phyloP scores from a whole-genome alignment of 2,113 vertebrate genomes.

The Halichoeres trimaculatus region DNA sequence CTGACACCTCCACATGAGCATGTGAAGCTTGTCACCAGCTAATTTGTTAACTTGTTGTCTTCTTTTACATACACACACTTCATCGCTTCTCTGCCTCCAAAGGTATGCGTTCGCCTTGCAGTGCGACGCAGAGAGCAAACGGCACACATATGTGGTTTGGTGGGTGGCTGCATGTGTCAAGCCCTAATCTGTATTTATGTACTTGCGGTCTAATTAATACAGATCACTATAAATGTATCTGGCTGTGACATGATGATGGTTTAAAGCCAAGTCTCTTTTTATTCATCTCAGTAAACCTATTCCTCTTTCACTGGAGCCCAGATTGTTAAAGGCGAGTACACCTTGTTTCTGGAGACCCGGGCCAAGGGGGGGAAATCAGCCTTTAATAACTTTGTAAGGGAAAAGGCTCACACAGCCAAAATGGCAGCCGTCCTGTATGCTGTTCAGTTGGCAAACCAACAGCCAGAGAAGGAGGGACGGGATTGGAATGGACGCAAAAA shows the following conservation, averaged over 20 bases:
- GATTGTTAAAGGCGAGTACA: slow-evolving; percentile 51
- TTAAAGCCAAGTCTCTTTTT: slow-evolving; percentile 38
- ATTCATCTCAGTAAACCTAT: slow-evolving; percentile 28
- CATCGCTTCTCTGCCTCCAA: slow-evolving; percentile 33
- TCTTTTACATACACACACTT: slow-evolving; percentile 15
- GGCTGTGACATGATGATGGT: slow-evolving; percentile 60
- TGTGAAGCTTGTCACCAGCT: slow-evolving; percentile 29
- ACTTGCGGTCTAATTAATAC: slow-evolving; percentile 56
- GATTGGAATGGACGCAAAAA: slow-evolving; percentile 51
- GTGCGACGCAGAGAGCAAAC: neutral
- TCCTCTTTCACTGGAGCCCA: slow-evolving; percentile 47
- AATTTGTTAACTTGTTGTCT: slow-evolving; percentile 52
- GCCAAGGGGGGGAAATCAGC: slow-evolving; percentile 52
- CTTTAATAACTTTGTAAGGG: slow-evolving; percentile 62
- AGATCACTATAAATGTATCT: slow-evolving; percentile 68
- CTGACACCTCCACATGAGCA: slow-evolving; percentile 49
- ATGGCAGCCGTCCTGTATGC: slow-evolving; percentile 63
- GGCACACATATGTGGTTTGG: slow-evolving; percentile 15
- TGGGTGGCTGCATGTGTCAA: slow-evolving; percentile 13
- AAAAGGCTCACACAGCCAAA: slow-evolving; percentile 64
- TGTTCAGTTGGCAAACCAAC: slow-evolving; percentile 51
- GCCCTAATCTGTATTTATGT: slow-evolving; percentile 56
- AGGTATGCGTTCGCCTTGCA: slow-evolving; percentile 30
- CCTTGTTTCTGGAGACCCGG: slow-evolving; percentile 55
- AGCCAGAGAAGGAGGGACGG: slow-evolving; percentile 52